Percentiles rank a stretch among this genome's conserved stretches.
phyloP scores from a whole-genome alignment of 2,797 vertebrate genomes.

The Scolopax rusticola region DNA sequence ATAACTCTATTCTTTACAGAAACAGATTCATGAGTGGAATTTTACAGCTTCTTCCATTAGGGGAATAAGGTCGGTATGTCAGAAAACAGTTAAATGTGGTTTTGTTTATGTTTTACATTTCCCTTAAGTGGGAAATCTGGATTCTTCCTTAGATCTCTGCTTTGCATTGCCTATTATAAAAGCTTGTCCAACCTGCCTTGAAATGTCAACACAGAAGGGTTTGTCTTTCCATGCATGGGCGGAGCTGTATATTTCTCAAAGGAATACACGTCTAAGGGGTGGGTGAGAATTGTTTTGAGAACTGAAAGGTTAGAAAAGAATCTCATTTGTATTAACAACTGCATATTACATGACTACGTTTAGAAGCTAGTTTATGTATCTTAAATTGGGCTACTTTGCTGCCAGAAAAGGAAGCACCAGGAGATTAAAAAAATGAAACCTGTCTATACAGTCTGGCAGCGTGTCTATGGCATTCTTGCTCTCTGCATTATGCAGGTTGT shows the following conservation, averaged over 20 bases:
- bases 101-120: neutral
- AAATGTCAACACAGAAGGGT: neutral
- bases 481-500: neutral
- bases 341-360: neutral
- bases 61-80: conserved; percentile 90
- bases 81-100: neutral
- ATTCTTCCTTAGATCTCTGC: neutral
- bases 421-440: neutral
- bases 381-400: neutral
- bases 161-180: neutral
- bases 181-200: neutral
- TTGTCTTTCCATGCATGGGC: neutral
- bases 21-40: conserved; percentile 96
- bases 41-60: conserved; percentile 93
- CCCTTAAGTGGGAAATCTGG: neutral
- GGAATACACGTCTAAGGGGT: neutral
- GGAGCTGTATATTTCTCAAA: neutral
- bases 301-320: neutral
- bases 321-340: neutral
- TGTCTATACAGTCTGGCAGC: neutral
- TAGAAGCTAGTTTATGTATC: neutral
- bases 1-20: conserved; percentile 78
- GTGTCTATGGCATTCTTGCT: neutral
- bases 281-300: neutral
- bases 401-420: neutral